Evolutionary conservation across 2,113 vertebrate genomes (phyloP).

Genomic region (Pheucticus melanocephalus): DNA sequence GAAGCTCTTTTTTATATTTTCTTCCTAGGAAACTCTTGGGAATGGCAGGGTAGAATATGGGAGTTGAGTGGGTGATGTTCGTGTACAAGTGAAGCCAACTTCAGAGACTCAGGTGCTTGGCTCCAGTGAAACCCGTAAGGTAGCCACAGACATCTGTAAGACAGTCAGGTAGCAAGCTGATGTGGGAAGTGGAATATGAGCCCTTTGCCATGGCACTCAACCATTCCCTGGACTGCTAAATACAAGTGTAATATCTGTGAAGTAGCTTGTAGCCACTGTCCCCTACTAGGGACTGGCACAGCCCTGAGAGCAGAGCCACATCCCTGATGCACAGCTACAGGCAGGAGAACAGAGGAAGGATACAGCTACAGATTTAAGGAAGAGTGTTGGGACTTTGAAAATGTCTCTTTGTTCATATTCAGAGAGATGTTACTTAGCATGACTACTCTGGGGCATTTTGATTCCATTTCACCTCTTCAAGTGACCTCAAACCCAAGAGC

Average conservation of each 20-base stretch:
- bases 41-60: not conserved
- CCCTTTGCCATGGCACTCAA: not conserved
- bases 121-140: not conserved
- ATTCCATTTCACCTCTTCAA: not conserved
- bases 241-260: not conserved
- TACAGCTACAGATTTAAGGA: not conserved
- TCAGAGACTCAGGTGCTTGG: not conserved
- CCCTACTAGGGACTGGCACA: not conserved
- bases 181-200: not conserved
- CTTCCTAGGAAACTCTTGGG: not conserved
- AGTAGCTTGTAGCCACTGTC: not conserved
- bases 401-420: not conserved
- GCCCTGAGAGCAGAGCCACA: fast-evolving
- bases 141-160: not conserved
- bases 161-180: not conserved
- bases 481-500: not conserved
- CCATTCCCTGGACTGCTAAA: not conserved
- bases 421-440: not conserved
- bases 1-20: not conserved
- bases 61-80: not conserved
- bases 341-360: not conserved
- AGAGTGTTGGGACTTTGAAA: not conserved
- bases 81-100: not conserved
- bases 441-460: not conserved
- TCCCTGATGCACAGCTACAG: not conserved